phyloP scores from a whole-genome alignment of 2,888 invertebrate genomes.

The Ectemnius cavifrons region DNA sequence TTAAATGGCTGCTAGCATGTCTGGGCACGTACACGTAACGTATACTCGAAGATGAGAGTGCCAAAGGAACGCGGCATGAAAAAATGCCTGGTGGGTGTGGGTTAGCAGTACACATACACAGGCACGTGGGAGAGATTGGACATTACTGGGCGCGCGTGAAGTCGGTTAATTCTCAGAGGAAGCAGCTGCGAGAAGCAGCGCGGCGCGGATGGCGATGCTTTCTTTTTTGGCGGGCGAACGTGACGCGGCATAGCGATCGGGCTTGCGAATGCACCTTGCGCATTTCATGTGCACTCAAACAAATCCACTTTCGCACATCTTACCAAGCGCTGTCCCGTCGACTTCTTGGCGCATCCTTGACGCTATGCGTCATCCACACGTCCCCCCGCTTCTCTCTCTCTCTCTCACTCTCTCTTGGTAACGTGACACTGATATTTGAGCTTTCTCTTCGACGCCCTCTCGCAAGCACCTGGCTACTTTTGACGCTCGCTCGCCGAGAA shows the following conservation, averaged over 20 bases:
- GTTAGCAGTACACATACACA: no score
- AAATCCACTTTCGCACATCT: slow-evolving; percentile 55
- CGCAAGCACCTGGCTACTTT: slow-evolving; percentile 41
- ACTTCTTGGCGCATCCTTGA: slow-evolving; percentile 56
- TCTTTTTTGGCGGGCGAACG: slow-evolving; percentile 49
- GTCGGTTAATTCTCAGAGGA: slow-evolving; percentile 58
- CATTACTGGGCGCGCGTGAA: slow-evolving; percentile 26
- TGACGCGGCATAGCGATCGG: slow-evolving; percentile 53
- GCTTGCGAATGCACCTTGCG: slow-evolving; percentile 47
- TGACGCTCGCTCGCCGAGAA: slow-evolving; percentile 25
- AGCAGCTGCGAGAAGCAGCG: slow-evolving; percentile 2
- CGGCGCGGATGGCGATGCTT: slow-evolving; percentile 44
- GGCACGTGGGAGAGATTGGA: slow-evolving; percentile 39
- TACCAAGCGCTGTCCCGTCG: slow-evolving; percentile 35
- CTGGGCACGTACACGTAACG: no score
- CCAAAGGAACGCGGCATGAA: no score
- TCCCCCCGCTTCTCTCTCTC: no score
- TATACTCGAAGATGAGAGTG: no score
- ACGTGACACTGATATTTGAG: slow-evolving; percentile 45
- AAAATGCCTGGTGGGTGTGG: no score
- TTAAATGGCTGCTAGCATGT: no score
- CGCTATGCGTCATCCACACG: slow-evolving; percentile 58
- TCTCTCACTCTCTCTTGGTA: slow-evolving; percentile 44
- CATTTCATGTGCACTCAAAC: slow-evolving; percentile 56
- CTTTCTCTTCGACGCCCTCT: slow-evolving; percentile 24